Conservation (phyloP, 2,113 vertebrate genomes). For the Arizona elegans region DNA sequence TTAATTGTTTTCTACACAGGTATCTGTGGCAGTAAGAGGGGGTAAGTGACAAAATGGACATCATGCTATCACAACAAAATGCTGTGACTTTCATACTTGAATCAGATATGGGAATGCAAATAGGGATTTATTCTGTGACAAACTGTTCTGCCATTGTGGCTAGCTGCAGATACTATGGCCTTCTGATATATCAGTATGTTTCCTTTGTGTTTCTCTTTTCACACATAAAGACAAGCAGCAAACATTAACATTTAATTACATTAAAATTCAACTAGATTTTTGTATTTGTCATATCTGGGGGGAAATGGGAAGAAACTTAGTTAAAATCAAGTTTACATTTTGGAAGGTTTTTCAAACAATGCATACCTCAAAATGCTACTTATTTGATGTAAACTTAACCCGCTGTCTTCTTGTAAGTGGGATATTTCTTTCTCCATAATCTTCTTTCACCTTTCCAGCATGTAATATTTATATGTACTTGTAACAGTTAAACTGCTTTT, state of each 20-base stretch:
- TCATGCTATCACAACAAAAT: not conserved
- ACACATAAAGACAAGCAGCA: constrained; percentile 36
- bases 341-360: constrained; percentile 48
- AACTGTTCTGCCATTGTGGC: not conserved
- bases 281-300: constrained; percentile 47
- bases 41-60: not conserved
- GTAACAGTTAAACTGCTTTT: constrained; percentile 68
- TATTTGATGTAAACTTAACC: constrained; percentile 54
- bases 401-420: constrained; percentile 43
- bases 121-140: not conserved
- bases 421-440: constrained; percentile 54
- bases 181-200: constrained; percentile 35
- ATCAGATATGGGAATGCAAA: not conserved
- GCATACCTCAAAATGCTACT: constrained; percentile 39
- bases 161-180: constrained; percentile 1
- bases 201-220: constrained; percentile 36
- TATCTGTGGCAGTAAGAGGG: not conserved
- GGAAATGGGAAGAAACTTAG: constrained; percentile 16
- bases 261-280: constrained; percentile 27
- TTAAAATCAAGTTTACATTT: constrained; percentile 35
- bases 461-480: constrained; percentile 65
- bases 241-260: constrained; percentile 37
- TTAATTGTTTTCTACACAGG: constrained; percentile 6
- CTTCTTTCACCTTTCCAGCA: constrained; percentile 60
- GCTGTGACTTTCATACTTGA: not conserved